Evolutionary conservation across 1,140 invertebrate genomes (phyloP).

Genomic region (Pemphigus obesinymphae): DNA sequence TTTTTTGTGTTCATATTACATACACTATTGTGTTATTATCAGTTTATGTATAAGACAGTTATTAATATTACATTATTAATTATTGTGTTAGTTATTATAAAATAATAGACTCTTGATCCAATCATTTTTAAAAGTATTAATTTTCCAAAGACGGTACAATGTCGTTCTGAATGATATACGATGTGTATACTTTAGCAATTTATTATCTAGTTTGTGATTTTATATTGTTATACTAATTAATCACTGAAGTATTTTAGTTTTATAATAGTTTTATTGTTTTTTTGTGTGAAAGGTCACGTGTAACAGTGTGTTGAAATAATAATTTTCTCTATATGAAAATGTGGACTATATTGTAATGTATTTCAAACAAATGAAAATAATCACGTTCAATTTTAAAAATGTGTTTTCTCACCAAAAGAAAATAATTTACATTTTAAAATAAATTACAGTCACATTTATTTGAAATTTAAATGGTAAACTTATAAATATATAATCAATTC

Average conservation of each 20-base stretch:
- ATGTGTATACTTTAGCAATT: not conserved
- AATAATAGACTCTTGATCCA: no score
- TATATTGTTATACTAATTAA: not conserved
- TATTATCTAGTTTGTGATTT: not conserved
- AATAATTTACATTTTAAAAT: no score
- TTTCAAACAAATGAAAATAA: not conserved
- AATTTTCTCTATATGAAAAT: no score
- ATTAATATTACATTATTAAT: not conserved
- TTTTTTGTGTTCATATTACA: slow-evolving; percentile 10
- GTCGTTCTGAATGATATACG: not conserved
- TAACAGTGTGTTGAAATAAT: not conserved
- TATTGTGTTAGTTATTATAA: no score
- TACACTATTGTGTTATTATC: not conserved
- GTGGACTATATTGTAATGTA: not conserved
- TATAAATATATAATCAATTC: no score
- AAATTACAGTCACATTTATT: no score
- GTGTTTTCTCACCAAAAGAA: not conserved
- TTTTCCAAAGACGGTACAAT: not conserved
- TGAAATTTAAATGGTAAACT: no score
- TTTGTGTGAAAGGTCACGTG: no score
- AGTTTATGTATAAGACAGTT: not conserved
- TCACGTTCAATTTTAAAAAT: not conserved
- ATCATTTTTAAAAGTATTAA: not conserved
- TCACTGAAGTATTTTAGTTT: not conserved
- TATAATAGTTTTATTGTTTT: not conserved